phyloP scores from a whole-genome alignment of 1,140 invertebrate species.

The Triops cancriformis region DNA sequence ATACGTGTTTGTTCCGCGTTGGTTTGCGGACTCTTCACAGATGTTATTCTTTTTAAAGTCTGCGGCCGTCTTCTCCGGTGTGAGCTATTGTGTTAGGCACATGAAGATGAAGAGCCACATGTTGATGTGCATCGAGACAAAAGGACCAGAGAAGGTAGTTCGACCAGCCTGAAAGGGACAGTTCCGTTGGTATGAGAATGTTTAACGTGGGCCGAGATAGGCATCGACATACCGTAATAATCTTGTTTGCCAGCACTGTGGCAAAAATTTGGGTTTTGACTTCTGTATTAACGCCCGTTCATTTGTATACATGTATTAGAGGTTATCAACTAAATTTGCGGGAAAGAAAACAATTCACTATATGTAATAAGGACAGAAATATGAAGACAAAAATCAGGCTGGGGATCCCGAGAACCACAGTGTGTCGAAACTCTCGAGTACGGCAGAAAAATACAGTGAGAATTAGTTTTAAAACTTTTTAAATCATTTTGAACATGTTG shows the following conservation, averaged over 20 bases:
- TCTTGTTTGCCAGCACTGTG: neutral
- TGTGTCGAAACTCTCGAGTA: too few species aligned
- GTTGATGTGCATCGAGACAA: neutral
- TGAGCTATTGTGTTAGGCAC: neutral
- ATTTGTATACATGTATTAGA: too few species aligned
- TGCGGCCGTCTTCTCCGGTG: neutral
- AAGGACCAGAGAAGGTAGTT: neutral
- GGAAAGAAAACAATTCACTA: too few species aligned
- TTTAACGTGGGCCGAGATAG: neutral
- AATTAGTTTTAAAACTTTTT: too few species aligned
- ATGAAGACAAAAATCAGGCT: too few species aligned
- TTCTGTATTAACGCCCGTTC: too few species aligned
- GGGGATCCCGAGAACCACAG: too few species aligned
- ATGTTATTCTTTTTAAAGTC: neutral
- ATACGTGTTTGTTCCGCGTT: neutral
- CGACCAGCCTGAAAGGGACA: neutral
- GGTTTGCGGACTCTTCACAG: neutral
- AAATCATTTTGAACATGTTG: too few species aligned
- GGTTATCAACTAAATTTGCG: too few species aligned
- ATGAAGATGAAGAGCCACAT: neutral
- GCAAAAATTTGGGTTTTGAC: neutral
- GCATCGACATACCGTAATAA: conserved; percentile 3
- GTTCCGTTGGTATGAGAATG: conserved; percentile 1
- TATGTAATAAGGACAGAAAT: too few species aligned
- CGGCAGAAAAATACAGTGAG: too few species aligned